Evolutionary conservation across 2,113 vertebrate genomes (phyloP).

Genomic region (Glaucidium brasilianum): DNA sequence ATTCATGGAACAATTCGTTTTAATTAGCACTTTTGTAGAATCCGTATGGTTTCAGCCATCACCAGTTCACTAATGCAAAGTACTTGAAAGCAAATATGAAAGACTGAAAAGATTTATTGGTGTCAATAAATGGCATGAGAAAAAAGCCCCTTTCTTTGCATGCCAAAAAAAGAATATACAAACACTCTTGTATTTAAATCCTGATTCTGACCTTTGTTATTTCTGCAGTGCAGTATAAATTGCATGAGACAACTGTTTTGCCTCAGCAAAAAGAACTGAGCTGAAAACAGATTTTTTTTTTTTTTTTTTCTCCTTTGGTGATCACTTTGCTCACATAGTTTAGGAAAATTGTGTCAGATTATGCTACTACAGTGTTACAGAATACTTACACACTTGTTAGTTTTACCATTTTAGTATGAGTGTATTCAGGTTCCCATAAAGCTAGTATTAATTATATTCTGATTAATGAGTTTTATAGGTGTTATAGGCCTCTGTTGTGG

Average conservation of each 20-base stretch:
- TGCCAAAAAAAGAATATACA: background rate
- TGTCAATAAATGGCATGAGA: background rate
- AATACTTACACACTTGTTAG: background rate
- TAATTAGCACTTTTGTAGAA: conserved; percentile 44
- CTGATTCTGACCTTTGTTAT: background rate
- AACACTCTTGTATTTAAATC: background rate
- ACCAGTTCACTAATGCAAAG: conserved; percentile 19
- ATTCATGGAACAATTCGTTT: conserved; percentile 61
- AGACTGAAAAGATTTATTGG: background rate
- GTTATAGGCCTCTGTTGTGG: background rate
- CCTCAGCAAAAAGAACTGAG: background rate
- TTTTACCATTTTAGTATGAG: background rate
- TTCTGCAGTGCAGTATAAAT: background rate
- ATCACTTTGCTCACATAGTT: background rate
- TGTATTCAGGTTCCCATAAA: background rate
- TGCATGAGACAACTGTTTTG: background rate
- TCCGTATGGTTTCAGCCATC: conserved; percentile 42
- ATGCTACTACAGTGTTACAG: background rate
- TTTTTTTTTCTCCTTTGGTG: background rate
- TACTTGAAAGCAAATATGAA: background rate
- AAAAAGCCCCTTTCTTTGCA: background rate
- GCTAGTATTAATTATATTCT: background rate
- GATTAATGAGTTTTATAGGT: background rate
- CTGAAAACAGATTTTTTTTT: background rate
- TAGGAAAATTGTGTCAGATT: background rate